Conservation (phyloP, 2,113 vertebrate species). For the Myodes glareolus region DNA sequence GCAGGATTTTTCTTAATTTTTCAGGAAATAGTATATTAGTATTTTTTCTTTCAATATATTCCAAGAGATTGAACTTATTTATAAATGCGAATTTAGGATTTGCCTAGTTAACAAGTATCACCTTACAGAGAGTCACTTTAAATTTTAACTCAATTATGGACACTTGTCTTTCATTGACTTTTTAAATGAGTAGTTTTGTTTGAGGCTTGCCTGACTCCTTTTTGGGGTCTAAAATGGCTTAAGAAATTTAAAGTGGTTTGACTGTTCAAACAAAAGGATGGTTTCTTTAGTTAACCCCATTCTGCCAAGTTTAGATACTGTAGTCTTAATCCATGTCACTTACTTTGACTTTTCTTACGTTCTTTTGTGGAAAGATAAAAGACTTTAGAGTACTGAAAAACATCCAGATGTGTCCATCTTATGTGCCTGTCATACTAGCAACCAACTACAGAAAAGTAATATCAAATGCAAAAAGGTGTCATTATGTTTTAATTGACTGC, state of each 20-base stretch:
- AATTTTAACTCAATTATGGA: not conserved
- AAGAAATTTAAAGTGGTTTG: not conserved
- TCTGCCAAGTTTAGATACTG: not conserved
- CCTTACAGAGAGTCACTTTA: slow-evolving; percentile 14
- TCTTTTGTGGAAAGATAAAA: slow-evolving; percentile 32
- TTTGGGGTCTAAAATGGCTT: slow-evolving; percentile 1
- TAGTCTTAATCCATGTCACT: not conserved
- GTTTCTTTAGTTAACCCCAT: not conserved
- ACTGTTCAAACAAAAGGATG: slow-evolving; percentile 21
- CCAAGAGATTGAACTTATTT: slow-evolving; percentile 30
- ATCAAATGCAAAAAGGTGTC: slow-evolving; percentile 31
- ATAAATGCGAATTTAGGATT: slow-evolving; percentile 36
- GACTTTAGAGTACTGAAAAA: slow-evolving; percentile 20
- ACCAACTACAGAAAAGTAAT: not conserved
- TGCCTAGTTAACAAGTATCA: not conserved
- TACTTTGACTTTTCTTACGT: slow-evolving; percentile 10
- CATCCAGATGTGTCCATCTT: not conserved
- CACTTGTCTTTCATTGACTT: not conserved
- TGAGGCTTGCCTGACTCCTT: not conserved
- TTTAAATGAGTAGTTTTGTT: not conserved
- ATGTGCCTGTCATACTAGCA: slow-evolving; percentile 12
- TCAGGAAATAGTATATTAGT: not conserved
- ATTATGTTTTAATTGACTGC: slow-evolving; percentile 28
- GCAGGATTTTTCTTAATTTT: not conserved
- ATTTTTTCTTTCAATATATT: not conserved